Percentiles rank a stretch among this genome's conserved stretches.
Evolutionary conservation across 2,888 invertebrate species (phyloP).

Genomic region (Cheilosia variabilis): DNA sequence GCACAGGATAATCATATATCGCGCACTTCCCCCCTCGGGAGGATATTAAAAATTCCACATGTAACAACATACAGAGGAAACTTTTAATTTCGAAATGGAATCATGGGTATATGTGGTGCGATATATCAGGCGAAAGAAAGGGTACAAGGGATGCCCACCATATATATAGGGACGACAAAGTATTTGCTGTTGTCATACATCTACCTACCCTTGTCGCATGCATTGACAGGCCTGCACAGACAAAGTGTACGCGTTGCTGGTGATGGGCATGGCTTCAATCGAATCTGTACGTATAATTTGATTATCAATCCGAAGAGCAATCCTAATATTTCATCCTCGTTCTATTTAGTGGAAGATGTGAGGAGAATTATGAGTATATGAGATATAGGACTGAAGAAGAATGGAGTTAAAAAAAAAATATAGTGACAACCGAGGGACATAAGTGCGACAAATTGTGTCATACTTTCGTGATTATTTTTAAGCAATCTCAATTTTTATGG

Average conservation of each 20-base stretch:
- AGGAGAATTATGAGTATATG: conserved; percentile 37
- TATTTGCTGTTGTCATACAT: conserved; percentile 24
- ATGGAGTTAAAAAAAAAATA: conserved; percentile 10
- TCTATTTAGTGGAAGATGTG: conserved; percentile 37
- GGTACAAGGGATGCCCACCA: conserved; percentile 28
- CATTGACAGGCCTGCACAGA: conserved; percentile 31
- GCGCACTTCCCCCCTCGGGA: conserved; percentile 40
- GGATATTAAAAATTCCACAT: conserved; percentile 75
- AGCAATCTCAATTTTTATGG: too few species aligned
- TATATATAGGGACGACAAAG: conserved; percentile 2
- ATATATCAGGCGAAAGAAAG: conserved; percentile 8
- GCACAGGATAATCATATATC: conserved; percentile 44
- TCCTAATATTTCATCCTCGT: conserved; percentile 35
- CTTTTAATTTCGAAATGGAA: conserved; percentile 75
- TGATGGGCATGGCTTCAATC: conserved; percentile 54
- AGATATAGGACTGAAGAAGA: conserved; percentile 32
- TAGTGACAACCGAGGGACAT: background rate
- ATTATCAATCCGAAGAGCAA: conserved; percentile 64
- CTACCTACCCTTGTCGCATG: conserved; percentile 39
- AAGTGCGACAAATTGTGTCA: too few species aligned
- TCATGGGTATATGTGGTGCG: conserved; percentile 28
- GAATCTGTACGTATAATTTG: conserved; percentile 57
- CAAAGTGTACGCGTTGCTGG: conserved; percentile 45
- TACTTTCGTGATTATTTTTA: too few species aligned
- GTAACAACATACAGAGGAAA: conserved; percentile 66